phyloP scores from a whole-genome alignment of 2,113 vertebrate genomes.

The Ceratotherium simum region DNA sequence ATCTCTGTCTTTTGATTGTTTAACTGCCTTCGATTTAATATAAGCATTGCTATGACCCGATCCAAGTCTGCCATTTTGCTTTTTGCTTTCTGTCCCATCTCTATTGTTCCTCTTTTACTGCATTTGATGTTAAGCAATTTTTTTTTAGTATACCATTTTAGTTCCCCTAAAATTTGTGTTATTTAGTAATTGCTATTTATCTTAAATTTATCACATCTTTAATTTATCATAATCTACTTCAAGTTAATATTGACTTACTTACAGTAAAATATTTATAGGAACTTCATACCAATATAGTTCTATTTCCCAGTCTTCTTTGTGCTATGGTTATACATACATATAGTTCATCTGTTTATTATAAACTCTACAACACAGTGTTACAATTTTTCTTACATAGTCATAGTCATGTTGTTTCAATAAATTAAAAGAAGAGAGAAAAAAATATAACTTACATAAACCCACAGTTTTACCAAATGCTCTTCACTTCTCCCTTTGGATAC shows the following conservation, averaged over 20 bases:
- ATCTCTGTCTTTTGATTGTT: background rate
- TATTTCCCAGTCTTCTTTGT: background rate
- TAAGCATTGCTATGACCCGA: background rate
- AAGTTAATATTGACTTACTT: background rate
- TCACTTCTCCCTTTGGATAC: background rate
- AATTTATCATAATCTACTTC: background rate
- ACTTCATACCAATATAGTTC: background rate
- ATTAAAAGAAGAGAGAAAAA: background rate
- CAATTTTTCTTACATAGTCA: background rate
- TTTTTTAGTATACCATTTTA: background rate
- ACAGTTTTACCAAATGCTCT: background rate
- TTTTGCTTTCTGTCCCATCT: background rate
- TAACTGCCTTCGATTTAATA: background rate
- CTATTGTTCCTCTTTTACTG: background rate
- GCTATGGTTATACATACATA: background rate
- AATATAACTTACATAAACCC: background rate
- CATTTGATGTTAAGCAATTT: background rate
- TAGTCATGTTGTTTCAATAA: background rate
- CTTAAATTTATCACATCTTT: background rate
- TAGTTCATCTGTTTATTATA: background rate
- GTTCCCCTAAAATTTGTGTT: background rate
- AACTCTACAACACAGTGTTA: background rate
- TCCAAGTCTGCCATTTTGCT: background rate
- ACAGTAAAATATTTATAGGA: background rate
- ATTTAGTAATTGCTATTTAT: slow-evolving; percentile 18